A percentile compares a stretch with the other conserved stretches of the same genome.
Conservation (phyloP, 2,888 invertebrate species). For the Lasius platythorax region DNA sequence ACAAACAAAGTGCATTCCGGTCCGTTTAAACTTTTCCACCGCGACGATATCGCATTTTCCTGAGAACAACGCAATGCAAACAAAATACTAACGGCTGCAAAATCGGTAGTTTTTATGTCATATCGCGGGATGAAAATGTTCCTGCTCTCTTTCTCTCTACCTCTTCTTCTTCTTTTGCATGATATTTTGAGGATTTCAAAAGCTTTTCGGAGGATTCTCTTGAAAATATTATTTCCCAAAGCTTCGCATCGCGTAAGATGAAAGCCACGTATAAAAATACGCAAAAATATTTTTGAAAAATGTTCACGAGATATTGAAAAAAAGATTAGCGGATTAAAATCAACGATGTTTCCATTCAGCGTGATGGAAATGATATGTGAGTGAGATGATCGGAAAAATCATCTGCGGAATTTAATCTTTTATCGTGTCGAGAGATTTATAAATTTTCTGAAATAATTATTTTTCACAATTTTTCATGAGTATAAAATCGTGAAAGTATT, state of each 20-base stretch:
- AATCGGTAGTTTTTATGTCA: constrained; percentile 48
- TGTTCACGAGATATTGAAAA: neutral
- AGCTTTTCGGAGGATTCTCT: constrained; percentile 35
- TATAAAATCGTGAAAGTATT: neutral
- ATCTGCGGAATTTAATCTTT: neutral
- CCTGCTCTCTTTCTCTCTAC: neutral
- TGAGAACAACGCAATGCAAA: constrained; percentile 34
- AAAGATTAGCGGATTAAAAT: neutral
- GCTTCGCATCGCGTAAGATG: neutral
- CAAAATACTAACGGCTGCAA: constrained; percentile 19
- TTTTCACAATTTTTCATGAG: neutral
- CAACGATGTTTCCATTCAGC: neutral
- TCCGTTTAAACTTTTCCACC: constrained; percentile 39
- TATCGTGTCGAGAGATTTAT: neutral
- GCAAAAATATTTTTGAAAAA: constrained; percentile 2
- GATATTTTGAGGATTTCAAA: constrained; percentile 47
- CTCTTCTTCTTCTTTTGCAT: neutral
- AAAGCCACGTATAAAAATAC: neutral
- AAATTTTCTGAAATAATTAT: neutral
- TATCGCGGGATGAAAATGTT: constrained; percentile 44
- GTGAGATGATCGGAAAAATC: neutral
- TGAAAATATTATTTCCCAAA: constrained; percentile 41
- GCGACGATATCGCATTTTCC: constrained; percentile 41
- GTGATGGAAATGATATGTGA: neutral
- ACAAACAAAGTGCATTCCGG: constrained; percentile 40